Evolutionary conservation across 2,113 vertebrate species (phyloP).

Genomic region (Trichomycterus rosablanca): DNA sequence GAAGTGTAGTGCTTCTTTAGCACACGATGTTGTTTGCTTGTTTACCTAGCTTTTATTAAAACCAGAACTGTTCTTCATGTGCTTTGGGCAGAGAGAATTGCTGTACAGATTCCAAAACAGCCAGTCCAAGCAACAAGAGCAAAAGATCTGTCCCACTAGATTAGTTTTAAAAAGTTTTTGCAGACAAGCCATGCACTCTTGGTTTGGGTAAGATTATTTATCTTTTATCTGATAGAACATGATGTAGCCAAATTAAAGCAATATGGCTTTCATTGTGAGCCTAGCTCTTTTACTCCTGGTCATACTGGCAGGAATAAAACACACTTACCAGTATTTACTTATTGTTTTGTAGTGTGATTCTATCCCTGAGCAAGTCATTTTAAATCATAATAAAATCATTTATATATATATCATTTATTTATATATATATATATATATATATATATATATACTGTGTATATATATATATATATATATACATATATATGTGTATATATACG

Average conservation of each 20-base stretch:
- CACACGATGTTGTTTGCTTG: not conserved
- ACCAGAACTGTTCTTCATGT: conserved; percentile 19
- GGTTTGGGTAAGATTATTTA: conserved; percentile 37
- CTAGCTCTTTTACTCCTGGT: conserved; percentile 8
- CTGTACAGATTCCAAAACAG: conserved; percentile 29
- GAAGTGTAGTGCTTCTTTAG: not conserved
- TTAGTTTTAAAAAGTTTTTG: conserved; percentile 45
- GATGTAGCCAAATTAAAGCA: conserved; percentile 42
- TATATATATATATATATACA: too few relatives aligned
- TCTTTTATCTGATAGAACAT: conserved; percentile 44
- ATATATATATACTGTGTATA: too few relatives aligned
- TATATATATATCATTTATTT: too few relatives aligned
- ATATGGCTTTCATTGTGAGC: conserved; percentile 44
- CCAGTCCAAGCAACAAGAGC: conserved; percentile 27
- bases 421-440: too few relatives aligned
- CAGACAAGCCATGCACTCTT: conserved; percentile 37
- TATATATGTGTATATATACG: too few relatives aligned
- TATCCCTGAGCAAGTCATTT: too few relatives aligned
- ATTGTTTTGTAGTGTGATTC: not conserved
- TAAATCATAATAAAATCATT: too few relatives aligned
- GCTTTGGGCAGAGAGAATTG: conserved; percentile 28
- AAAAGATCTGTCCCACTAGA: conserved; percentile 32
- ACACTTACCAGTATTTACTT: conserved; percentile 9
- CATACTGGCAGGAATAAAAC: conserved; percentile 26
- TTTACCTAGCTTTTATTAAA: conserved; percentile 13